Evolutionary conservation across 2,113 vertebrate genomes (phyloP).

Genomic region (Phylloscopus trochiloides): DNA sequence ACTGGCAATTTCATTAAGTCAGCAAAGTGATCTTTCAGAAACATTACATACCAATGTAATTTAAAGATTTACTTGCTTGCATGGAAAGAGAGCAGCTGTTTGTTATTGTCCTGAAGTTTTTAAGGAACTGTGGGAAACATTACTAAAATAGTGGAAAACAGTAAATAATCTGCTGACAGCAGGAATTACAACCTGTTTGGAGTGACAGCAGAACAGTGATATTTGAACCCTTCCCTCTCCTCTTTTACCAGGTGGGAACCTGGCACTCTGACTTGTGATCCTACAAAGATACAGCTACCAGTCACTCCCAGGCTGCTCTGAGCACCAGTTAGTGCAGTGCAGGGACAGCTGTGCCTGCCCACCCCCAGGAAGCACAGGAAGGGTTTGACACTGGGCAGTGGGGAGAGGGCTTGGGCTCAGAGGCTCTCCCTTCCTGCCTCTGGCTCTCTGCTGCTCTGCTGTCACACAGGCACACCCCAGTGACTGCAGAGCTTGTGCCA

Average conservation of each 20-base stretch:
- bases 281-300: not conserved
- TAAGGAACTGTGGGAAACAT: not conserved
- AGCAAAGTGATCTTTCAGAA: not conserved
- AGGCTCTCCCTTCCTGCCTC: not conserved
- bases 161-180: not conserved
- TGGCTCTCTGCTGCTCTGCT: not conserved
- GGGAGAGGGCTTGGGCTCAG: accelerated
- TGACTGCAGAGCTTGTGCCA: not conserved
- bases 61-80: not conserved
- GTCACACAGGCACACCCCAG: not conserved
- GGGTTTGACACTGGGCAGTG: not conserved
- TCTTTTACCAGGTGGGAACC: not conserved
- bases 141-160: not conserved
- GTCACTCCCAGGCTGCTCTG: not conserved
- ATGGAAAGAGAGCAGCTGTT: not conserved
- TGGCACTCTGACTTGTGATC: not conserved
- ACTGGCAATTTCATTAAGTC: not conserved
- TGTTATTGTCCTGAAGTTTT: not conserved
- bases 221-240: not conserved
- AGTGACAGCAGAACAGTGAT: not conserved
- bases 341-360: not conserved
- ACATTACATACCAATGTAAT: not conserved
- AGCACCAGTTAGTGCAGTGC: not conserved
- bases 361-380: not conserved
- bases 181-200: not conserved